Evolutionary conservation across 2,113 vertebrate species (phyloP).

Genomic region (Chionis minor): DNA sequence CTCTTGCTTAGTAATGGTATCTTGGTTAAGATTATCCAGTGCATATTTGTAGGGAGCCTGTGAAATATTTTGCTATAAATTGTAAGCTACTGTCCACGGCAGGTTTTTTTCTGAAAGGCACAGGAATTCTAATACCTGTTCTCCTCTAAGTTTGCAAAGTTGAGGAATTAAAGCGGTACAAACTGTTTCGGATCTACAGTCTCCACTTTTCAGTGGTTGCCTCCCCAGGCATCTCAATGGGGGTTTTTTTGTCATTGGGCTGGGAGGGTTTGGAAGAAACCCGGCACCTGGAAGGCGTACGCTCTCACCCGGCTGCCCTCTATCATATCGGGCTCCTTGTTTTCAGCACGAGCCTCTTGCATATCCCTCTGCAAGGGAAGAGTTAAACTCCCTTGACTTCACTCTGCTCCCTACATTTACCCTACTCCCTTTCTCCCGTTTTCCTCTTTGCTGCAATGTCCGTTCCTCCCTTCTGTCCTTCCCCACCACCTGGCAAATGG

Average conservation of each 20-base stretch:
- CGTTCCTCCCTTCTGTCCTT: not conserved
- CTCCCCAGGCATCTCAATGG: not conserved
- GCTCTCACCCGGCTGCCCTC: not conserved
- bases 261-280: not conserved
- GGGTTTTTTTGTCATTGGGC: not conserved
- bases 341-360: not conserved
- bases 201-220: not conserved
- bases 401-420: not conserved
- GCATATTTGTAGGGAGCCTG: not conserved
- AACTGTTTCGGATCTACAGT: not conserved
- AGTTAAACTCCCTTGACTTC: not conserved
- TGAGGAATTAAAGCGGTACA: not conserved
- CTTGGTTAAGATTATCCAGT: not conserved
- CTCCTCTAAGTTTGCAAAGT: not conserved
- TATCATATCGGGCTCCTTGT: not conserved
- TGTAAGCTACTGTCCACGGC: not conserved
- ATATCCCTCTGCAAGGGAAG: not conserved
- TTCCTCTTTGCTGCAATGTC: not conserved
- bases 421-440: not conserved
- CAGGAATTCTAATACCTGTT: not conserved
- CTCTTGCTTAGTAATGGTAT: not conserved
- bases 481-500: not conserved
- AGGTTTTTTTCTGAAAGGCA: not conserved
- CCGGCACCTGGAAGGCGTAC: rapidly evolving
- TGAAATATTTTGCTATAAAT: not conserved